Conservation (phyloP, 2,113 vertebrate species). For the Nycticorax nycticorax region DNA sequence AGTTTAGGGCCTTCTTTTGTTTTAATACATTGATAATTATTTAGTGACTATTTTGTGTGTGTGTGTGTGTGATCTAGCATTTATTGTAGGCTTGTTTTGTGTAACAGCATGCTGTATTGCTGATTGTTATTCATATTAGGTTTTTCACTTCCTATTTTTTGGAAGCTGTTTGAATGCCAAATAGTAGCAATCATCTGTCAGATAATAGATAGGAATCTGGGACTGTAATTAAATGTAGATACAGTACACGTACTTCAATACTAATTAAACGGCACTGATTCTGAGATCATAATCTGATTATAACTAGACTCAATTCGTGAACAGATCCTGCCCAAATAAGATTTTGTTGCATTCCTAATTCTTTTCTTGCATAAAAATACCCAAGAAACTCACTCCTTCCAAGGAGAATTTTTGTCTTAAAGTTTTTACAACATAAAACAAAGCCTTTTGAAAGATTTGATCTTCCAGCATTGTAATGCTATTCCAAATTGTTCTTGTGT, state of each 20-base stretch:
- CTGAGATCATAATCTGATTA: not conserved
- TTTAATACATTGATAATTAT: not conserved
- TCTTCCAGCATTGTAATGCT: not conserved
- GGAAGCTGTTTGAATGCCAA: constrained; percentile 13
- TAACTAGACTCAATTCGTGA: not conserved
- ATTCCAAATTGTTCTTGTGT: constrained; percentile 14
- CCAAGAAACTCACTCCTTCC: constrained; percentile 32
- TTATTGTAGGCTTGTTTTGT: not conserved
- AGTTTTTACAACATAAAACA: constrained; percentile 31
- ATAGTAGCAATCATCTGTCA: constrained; percentile 1
- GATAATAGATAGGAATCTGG: not conserved
- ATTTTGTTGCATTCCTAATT: not conserved
- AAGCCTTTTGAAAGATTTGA: constrained; percentile 1
- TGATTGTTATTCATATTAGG: constrained; percentile 47
- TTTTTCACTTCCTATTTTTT: not conserved
- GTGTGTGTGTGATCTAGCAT: not conserved
- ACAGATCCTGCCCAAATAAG: not conserved
- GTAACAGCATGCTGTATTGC: constrained; percentile 12
- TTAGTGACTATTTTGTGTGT: not conserved
- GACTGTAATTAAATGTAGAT: constrained; percentile 1
- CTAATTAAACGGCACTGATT: not conserved
- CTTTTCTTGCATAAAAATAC: not conserved
- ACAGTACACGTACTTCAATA: not conserved
- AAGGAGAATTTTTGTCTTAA: constrained; percentile 45
- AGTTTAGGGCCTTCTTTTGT: not conserved